Evolutionary conservation across 2,797 vertebrate species (phyloP).

Genomic region (Myioborus miniatus): DNA sequence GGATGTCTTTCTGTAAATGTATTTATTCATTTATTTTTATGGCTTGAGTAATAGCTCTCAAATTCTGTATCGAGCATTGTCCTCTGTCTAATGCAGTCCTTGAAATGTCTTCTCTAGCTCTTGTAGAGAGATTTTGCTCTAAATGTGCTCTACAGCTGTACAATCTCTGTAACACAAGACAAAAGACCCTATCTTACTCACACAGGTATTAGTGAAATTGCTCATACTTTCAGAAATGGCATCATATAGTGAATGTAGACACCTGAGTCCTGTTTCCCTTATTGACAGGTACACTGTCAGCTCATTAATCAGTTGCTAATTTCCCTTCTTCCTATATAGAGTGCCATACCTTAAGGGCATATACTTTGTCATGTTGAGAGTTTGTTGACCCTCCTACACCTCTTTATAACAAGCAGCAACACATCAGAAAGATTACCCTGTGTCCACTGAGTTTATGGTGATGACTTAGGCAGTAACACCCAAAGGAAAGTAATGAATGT

Average conservation of each 20-base stretch:
- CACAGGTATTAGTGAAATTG: not conserved
- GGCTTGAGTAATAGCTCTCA: not conserved
- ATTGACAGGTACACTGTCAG: not conserved
- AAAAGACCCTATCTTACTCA: not conserved
- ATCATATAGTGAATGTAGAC: not conserved
- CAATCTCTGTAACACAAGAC: not conserved
- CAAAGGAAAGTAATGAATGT: not conserved
- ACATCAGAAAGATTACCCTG: not conserved
- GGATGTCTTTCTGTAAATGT: not conserved
- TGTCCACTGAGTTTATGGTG: not conserved
- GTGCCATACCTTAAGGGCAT: not conserved
- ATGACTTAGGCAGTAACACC: not conserved
- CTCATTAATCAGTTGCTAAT: not conserved
- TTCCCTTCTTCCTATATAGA: not conserved
- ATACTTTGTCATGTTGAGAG: not conserved
- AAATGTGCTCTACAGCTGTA: not conserved
- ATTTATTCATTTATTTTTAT: constrained; percentile 13
- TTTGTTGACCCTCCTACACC: not conserved
- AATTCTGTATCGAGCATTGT: not conserved
- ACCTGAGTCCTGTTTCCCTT: not conserved
- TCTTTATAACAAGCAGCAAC: not conserved
- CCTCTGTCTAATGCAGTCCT: not conserved
- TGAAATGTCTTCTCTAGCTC: not conserved
- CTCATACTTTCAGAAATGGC: not conserved
- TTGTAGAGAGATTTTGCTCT: not conserved